These are phyloP conservation scores for Epinephelus malabaricus DNA, from an alignment of 2,797 vertebrate genomes.

Conservation along the genomic window DNA sequence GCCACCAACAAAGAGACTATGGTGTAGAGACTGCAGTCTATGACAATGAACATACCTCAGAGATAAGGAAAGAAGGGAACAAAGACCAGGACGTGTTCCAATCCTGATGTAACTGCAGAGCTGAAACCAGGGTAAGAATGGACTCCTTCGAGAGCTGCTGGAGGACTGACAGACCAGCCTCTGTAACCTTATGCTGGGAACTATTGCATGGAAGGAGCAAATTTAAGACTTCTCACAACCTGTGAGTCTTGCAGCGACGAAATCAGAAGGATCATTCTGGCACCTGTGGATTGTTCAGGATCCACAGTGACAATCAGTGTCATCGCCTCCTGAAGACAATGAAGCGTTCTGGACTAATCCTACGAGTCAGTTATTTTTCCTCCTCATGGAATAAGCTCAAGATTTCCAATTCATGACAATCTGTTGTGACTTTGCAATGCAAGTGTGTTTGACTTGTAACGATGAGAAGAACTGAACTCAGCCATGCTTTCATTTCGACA, in stretches of 20 bases:
- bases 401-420: slow-evolving; percentile 13
- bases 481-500: neutral
- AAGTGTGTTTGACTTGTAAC: neutral
- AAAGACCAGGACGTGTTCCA: neutral
- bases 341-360: neutral
- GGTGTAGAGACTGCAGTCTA: slow-evolving; percentile 63
- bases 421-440: neutral
- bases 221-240: neutral
- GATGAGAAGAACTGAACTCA: neutral
- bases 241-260: neutral
- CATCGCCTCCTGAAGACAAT: slow-evolving; percentile 4
- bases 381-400: neutral
- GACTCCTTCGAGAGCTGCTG: neutral
- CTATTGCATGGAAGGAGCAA: neutral
- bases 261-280: neutral
- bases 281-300: neutral
- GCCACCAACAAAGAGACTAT: slow-evolving; percentile 75
- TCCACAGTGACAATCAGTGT: slow-evolving; percentile 5
- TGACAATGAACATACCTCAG: neutral
- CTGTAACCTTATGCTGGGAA: neutral
- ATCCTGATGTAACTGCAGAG: too few relatives aligned
- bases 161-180: neutral
- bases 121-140: neutral
- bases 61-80: neutral
- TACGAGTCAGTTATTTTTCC: neutral